Base-by-base conservation (phyloP, 2,113 vertebrate species). In the Lepus europaeus region DNA sequence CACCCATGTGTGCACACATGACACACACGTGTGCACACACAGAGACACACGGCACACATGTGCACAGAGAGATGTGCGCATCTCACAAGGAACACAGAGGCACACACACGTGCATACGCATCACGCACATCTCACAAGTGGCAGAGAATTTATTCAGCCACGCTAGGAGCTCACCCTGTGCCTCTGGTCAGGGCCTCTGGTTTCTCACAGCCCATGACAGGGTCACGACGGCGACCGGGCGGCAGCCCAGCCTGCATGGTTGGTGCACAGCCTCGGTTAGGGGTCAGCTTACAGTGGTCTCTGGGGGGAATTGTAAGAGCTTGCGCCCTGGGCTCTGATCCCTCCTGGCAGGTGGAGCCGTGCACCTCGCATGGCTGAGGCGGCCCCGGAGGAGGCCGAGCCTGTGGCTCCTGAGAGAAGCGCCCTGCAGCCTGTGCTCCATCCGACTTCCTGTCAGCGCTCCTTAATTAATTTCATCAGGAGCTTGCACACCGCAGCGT, bases 291-390 rank as follows among this genome's bases (percentile, higher is more conserved):
- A 2, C 20, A 27, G 1, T 4, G 1, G 13, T 19, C 49, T 86
- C 36, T 33, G 61, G 5, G 31, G 31, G 25, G 5, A 1, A 45
- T 17, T 9, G 17, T 19, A 80, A 25, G 59, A 25, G 12, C 61
- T 0, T 0, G 39, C 9, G 9, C 27, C n/a, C 22, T 3, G 31
- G 53, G 10, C 76, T 13, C 68, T 27, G 7, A 51, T 64, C n/a
- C 31, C 23, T 56, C 63, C 36, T n/a, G 59, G 16, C 2, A 56
- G 14, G 64, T 12, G 59, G 51, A 5, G 9, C 82, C 4, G 36
- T 11, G 19, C 3, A 36, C 9, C 53, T 23, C 2, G 1, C 1
- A 13, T 73, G n/a, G 31, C 64, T 27, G 0, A 5, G 2, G 4
- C 3, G 1, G 61, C 59, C 68, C 69, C 1, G 63, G 0, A 33